phyloP scores from a whole-genome alignment of 2,113 vertebrate genomes.

The Periophthalmodon schlosseri region DNA sequence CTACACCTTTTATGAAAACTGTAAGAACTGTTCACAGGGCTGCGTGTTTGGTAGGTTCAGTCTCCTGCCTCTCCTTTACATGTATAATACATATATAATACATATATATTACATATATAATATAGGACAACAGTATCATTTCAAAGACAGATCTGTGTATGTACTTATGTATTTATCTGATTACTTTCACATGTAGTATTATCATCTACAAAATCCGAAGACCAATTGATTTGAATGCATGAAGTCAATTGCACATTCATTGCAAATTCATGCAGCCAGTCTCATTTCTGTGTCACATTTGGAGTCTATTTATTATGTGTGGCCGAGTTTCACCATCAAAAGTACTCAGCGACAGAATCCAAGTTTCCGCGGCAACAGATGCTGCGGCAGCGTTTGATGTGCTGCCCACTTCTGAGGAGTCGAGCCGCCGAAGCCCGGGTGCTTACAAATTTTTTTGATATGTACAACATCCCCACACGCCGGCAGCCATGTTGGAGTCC shows the following conservation, averaged over 20 bases:
- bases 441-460: slow-evolving; percentile 39
- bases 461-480: slow-evolving; percentile 32
- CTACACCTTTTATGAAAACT: neutral
- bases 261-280: neutral
- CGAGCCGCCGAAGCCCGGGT: slow-evolving; percentile 42
- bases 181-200: neutral
- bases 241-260: neutral
- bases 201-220: neutral
- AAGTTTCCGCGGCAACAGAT: slow-evolving; percentile 34
- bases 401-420: slow-evolving; percentile 39
- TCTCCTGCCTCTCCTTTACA: too few species aligned
- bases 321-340: slow-evolving; percentile 30
- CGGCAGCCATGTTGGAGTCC: slow-evolving; percentile 27
- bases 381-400: slow-evolving; percentile 46
- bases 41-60: too few species aligned
- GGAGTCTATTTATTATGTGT: slow-evolving; percentile 31
- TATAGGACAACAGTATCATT: too few species aligned
- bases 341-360: slow-evolving; percentile 36
- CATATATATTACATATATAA: too few species aligned
- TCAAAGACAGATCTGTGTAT: neutral
- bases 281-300: slow-evolving; percentile 12
- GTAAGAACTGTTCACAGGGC: too few species aligned
- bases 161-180: neutral
- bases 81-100: too few species aligned
- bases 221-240: neutral